Base-by-base conservation (phyloP, 2,888 invertebrate genomes). In the Leptarthrus brevirostris region DNA sequence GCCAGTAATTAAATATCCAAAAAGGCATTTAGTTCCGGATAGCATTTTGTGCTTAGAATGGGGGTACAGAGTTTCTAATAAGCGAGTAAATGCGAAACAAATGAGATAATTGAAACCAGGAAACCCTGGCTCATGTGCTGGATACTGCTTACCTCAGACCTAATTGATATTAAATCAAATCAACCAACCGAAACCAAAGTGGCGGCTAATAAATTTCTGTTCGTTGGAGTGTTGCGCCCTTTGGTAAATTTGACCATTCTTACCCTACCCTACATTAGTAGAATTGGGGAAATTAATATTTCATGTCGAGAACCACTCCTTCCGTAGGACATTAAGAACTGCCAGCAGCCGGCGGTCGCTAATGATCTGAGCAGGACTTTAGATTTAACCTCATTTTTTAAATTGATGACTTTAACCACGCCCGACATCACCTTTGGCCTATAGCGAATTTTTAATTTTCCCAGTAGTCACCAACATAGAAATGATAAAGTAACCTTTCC, bases 271-370 rank as follows among this genome's bases (percentile, higher is more conserved):
- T 18, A 40, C 30, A 70, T 61, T 71, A 74, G 72, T 64, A 53
- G 72, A 72, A 72, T 74, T 74, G 70, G 52, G 61, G 54, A 71
- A 72, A 74, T 74, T 74, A 74, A 74, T 74, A 74, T 74, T 74
- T 74, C 47, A 72, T 74, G 54, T 73, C 72, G 69, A 47, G 72
- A 66, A 73, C 74, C 74, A 66, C 66, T 72, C 74, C 72, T 69
- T 69, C 58, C 40, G 54, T 22, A 44, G 24, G 47, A 64, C 64
- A 64, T 64, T 64, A 64, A 40, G 64, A 64, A 18, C 44, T 40
- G 64, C 64, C 64, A 47, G 14, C 44, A 64, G 14, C 64, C 64
- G 22, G 18, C 3, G 26, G 16, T 44, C 16, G 64, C 44, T 64
- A 64, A 64, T 64, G 64, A 64, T 64, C 64, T 64, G 64, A 64